Percentiles rank a stretch among this genome's conserved stretches.
Conservation (phyloP, 2,797 vertebrate species). For the Arctocebus calabarensis region DNA sequence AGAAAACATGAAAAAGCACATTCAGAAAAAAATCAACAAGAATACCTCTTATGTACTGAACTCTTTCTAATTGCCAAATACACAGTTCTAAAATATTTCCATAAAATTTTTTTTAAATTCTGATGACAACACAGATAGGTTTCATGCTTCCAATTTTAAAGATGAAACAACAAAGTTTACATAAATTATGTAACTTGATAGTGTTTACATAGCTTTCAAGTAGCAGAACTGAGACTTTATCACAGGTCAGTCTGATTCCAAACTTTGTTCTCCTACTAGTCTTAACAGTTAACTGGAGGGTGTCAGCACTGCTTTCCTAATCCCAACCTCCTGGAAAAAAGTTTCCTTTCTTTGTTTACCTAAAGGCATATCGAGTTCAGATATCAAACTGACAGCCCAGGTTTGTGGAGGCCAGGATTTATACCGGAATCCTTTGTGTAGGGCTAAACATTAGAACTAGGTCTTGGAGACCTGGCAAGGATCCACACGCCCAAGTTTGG, state of each 20-base stretch:
- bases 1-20: background rate
- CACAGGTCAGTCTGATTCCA: background rate
- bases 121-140: background rate
- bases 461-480: background rate
- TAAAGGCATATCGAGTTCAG: background rate
- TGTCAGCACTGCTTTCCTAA: background rate
- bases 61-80: background rate
- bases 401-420: background rate
- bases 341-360: background rate
- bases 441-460: background rate
- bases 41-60: background rate
- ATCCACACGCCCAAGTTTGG: background rate
- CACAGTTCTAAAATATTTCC: constrained; percentile 16
- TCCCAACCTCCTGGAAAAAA: background rate
- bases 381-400: background rate
- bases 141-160: background rate
- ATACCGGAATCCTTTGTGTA: background rate
- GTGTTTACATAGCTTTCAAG: background rate
- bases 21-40: background rate
- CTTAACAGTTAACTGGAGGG: background rate
- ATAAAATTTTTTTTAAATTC: background rate
- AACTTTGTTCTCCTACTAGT: background rate
- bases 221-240: background rate
- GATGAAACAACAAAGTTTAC: background rate
- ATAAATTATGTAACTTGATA: background rate